phyloP scores from a whole-genome alignment of 2,888 invertebrate genomes.

The Merodon equestris region DNA sequence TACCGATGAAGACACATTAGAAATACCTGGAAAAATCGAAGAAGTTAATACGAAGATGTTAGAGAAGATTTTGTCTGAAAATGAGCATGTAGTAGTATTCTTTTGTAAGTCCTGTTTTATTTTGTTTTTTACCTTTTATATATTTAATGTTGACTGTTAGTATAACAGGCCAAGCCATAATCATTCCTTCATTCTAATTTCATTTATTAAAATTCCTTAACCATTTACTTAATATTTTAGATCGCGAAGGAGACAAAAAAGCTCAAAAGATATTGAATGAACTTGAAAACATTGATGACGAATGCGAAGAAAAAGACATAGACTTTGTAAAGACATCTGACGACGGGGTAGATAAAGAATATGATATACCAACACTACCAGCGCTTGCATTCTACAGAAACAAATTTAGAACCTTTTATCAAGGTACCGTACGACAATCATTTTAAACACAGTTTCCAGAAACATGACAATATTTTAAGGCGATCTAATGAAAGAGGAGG shows the following conservation, averaged over 20 bases:
- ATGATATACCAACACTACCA: conserved; percentile 89
- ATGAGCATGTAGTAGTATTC: conserved; percentile 93
- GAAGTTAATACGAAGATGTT: conserved; percentile 94
- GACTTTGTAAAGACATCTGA: conserved; percentile 96
- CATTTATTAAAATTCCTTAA: too few relatives aligned
- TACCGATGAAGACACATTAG: conserved; percentile 92
- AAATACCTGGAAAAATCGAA: conserved; percentile 95
- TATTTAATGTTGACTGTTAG: too few relatives aligned
- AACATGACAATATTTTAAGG: conserved; percentile 75
- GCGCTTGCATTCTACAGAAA: conserved; percentile 92
- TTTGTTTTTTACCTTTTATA: too few relatives aligned
- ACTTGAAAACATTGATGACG: conserved; percentile 94
- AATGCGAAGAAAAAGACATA: conserved; percentile 94
- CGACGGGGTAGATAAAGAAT: conserved; percentile 91
- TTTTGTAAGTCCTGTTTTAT: too few relatives aligned
- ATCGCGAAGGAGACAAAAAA: conserved; percentile 93
- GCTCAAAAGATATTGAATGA: conserved; percentile 93
- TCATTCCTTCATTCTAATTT: too few relatives aligned
- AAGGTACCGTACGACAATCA: conserved; percentile 78
- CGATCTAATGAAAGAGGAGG: conserved; percentile 94
- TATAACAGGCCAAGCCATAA: too few relatives aligned
- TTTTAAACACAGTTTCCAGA: background rate
- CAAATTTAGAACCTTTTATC: conserved; percentile 92
- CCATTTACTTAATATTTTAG: too few relatives aligned
- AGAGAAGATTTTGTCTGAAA: conserved; percentile 92